A percentile compares a stretch with the other conserved stretches of the same genome.
These are phyloP conservation scores for Sylvietta virens DNA, from an alignment of 2,113 vertebrate species.

Conservation along the genomic window DNA sequence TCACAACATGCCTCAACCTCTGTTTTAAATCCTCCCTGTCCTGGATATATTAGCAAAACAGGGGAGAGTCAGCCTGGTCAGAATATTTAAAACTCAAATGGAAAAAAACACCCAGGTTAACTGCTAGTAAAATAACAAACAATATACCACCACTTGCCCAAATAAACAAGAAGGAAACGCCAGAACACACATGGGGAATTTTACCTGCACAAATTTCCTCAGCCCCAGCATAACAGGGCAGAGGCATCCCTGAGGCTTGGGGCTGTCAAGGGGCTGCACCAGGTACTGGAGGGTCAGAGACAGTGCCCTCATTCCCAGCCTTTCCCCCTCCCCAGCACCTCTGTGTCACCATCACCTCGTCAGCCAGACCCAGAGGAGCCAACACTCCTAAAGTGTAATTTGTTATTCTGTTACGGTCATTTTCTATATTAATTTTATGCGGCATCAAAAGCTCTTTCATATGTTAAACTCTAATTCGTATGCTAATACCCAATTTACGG, in stretches of 20 bases:
- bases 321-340: background rate
- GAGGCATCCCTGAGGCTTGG: background rate
- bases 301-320: background rate
- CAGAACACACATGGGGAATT: background rate
- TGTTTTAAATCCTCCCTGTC: background rate
- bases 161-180: background rate
- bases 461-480: conserved; percentile 71
- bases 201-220: background rate
- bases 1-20: background rate
- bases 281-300: background rate
- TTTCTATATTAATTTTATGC: conserved; percentile 43
- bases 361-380: background rate
- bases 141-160: background rate
- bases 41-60: background rate
- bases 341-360: background rate
- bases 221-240: fast-evolving
- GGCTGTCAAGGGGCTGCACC: background rate
- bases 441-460: conserved; percentile 68
- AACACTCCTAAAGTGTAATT: background rate
- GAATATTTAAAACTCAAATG: background rate
- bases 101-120: background rate
- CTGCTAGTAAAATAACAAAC: background rate
- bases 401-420: conserved; percentile 54
- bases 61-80: background rate
- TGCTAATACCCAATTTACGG: conserved; percentile 67